Base-by-base conservation (phyloP, 2,113 vertebrate genomes). In the Pseudorasbora parva region DNA sequence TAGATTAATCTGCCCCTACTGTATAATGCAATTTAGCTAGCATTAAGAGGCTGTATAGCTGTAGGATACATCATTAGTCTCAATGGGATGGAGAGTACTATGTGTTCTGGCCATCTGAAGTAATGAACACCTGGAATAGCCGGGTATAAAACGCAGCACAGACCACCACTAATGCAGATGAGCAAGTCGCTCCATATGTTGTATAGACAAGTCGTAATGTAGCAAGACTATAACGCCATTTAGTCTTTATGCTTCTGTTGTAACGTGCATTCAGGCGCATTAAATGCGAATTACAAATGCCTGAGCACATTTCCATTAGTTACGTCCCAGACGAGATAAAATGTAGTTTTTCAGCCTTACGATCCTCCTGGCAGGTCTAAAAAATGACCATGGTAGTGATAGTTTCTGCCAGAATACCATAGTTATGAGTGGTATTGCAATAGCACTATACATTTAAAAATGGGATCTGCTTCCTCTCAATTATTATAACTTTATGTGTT, bases 51-150 rank as follows among this genome's bases (percentile, higher is more conserved):
- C 62, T 1, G 7, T 56, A 56, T 81, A 69, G 64, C 64, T 81
- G 79, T 81, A 69, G 79, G 64, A 69, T 41, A 81, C 47, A 56
- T 54, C 64, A 81, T 69, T 69, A 81, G 43, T 54, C 30, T 56
- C 51, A 59, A 56, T 69, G 78, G 59, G 45, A 66, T 66, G 60
- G 43, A 21, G 25, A 30, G 41, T 33, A 37, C 37, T 37, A 19
- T 79, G 59, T 47, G 17, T 79, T 79, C 43, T 51, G 9, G 25
- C 59, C n/a, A 41, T 69, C 45, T 69, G 30, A 51, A 56, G 79
- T 71, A 69, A 69, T 81, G 79, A 81, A 71, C 64, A 81, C 59
- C 78, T 37, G 47, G 30, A 81, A 56, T 56, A 69, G 45, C 27
- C 47, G 5, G 47, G 45, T 15, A 49, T 79, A 49, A 80, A 56